Base-by-base conservation (phyloP, 1,140 invertebrate species). In the Brachystomella parvula region DNA sequence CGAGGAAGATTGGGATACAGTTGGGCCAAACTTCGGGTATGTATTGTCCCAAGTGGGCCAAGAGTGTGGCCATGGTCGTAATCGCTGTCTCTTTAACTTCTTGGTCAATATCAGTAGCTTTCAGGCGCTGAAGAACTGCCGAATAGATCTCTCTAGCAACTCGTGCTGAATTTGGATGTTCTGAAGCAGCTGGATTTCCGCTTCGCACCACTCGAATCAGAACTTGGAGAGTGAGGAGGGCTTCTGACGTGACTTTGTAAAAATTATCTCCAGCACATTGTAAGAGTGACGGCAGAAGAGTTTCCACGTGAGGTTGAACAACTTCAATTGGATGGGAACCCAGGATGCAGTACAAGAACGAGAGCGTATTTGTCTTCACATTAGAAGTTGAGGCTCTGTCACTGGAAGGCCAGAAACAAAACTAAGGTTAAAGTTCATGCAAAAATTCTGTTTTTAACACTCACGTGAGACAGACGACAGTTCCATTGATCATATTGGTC, bases 61-160 rank as follows among this genome's bases (percentile, higher is more conserved):
- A 39, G 9, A 71, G 47, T 2, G 65, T 69, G 12, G 70, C 94
- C 89, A 96, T 96, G 74, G 94, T 95, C 1, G 94, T 89, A 65
- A 98, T 98, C 3, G 96, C 94, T 65, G 94, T 83, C 76, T 98
- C 96, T 77, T 98, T 98, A 0, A 98, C 95, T 82, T 98, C 95
- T 77, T 98, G 96, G 81, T 98, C 94, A 73, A 98, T 94, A 77
- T 97, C 94, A 0, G 94, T 88, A n/a, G 95, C 92, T 75, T 87
- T 88, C 2, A 99, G 80, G 70, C 94, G 82, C 61, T 60, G 66
- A 21, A 73, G 65, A 21, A 73, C 69, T 28, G 63, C 63, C 2
- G 68, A 65, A 39, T 73, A 71, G 26, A 73, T 73, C 3, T 67
- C 39, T 49, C 28, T 26, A 68, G 74, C 65, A 32, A 70, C 58